These are phyloP conservation scores for Chaetura pelagica DNA, from an alignment of 2,113 vertebrate species.

Conservation along the genomic window DNA sequence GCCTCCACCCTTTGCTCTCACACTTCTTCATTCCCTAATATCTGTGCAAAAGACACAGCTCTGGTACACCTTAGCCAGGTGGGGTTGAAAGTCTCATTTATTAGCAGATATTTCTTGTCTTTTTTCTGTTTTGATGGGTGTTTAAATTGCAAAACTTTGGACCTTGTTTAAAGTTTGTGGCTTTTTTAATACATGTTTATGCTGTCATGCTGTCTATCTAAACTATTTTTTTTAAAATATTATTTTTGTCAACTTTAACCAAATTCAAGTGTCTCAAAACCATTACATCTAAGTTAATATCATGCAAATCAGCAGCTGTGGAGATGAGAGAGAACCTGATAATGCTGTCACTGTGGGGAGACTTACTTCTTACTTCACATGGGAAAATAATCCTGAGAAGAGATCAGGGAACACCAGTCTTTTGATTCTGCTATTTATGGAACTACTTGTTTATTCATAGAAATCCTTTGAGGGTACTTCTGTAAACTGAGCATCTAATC, in stretches of 20 bases:
- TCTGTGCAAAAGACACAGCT: neutral
- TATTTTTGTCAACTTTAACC: neutral
- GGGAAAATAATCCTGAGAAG: constrained; percentile 37
- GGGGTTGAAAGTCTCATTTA: neutral
- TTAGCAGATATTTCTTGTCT: neutral
- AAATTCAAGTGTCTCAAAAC: neutral
- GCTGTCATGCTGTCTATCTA: neutral
- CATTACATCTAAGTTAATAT: neutral
- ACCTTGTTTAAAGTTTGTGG: neutral
- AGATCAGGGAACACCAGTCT: constrained; percentile 4
- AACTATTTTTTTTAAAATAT: neutral
- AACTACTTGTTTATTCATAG: constrained; percentile 46
- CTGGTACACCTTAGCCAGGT: neutral
- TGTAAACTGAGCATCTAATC: constrained; percentile 13
- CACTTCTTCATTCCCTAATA: neutral
- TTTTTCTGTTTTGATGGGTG: neutral
- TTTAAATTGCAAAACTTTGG: neutral
- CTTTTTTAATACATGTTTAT: neutral
- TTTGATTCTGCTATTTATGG: constrained; percentile 46
- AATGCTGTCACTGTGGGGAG: neutral
- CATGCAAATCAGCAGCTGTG: neutral
- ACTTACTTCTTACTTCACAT: neutral
- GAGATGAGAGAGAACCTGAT: neutral
- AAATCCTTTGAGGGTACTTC: constrained; percentile 41
- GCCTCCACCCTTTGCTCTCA: neutral